These are phyloP conservation scores for Rhipidura dahli DNA, from an alignment of 2,113 vertebrate genomes.

Conservation along the genomic window DNA sequence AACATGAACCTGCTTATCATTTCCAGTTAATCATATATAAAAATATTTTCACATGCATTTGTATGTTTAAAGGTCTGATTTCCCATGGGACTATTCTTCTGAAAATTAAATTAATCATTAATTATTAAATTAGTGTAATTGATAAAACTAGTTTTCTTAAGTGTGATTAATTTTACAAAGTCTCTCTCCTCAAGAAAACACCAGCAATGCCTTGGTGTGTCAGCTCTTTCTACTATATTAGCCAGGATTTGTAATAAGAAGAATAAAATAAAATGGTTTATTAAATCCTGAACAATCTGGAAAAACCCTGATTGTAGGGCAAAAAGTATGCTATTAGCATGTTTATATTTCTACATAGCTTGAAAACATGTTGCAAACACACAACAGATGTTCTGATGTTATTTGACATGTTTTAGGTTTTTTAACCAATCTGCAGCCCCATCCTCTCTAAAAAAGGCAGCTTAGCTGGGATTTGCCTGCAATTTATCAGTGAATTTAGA, in stretches of 20 bases:
- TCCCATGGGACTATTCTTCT: background rate
- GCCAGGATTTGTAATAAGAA: constrained; percentile 10
- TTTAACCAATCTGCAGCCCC: constrained; percentile 52
- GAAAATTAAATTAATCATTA: background rate
- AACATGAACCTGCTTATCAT: background rate
- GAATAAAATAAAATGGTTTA: constrained; percentile 45
- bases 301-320: background rate
- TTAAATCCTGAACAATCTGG: constrained; percentile 24
- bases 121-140: background rate
- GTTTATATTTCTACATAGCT: constrained; percentile 56
- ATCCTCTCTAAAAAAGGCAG: constrained; percentile 69
- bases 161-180: background rate
- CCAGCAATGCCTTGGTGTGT: background rate
- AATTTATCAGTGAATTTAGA: constrained; percentile 74
- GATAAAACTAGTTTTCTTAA: background rate
- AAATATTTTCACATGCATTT: background rate
- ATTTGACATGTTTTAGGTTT: constrained; percentile 54
- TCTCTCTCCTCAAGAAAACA: background rate
- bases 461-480: constrained; percentile 80
- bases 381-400: constrained; percentile 77
- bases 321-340: constrained; percentile 33
- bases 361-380: constrained; percentile 52
- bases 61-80: background rate
- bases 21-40: background rate
- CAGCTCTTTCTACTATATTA: background rate